Evolutionary conservation across 2,113 vertebrate genomes (phyloP).

Genomic region (Aphyosemion australe): DNA sequence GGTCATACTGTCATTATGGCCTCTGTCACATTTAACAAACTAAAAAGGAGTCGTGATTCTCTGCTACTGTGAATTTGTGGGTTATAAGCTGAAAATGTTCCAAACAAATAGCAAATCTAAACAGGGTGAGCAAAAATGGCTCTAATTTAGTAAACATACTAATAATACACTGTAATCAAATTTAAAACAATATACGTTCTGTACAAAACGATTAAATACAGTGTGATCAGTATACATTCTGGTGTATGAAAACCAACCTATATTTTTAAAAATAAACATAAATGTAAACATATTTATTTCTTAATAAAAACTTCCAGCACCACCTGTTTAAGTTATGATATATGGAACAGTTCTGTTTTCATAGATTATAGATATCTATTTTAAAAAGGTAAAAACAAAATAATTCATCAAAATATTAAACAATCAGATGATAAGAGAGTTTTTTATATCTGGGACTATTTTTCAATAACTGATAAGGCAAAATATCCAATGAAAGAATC

Average conservation of each 20-base stretch:
- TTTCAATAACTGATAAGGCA: conserved; percentile 27
- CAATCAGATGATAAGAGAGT: conserved; percentile 6
- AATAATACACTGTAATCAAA: conserved; percentile 42
- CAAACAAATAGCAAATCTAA: not conserved
- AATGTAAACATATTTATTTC: conserved; percentile 65
- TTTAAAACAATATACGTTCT: conserved; percentile 67
- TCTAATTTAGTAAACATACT: conserved; percentile 22
- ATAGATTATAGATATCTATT: conserved; percentile 50
- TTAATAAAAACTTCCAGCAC: conserved; percentile 69
- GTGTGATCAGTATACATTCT: conserved; percentile 79
- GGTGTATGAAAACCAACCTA: conserved; percentile 65
- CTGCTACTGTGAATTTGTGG: not conserved
- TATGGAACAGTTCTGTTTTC: conserved; percentile 53
- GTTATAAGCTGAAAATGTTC: conserved; percentile 5
- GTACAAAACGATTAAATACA: conserved; percentile 81
- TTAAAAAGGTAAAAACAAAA: conserved; percentile 25
- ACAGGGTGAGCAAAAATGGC: conserved; percentile 20
- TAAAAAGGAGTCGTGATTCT: no score
- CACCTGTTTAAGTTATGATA: conserved; percentile 68
- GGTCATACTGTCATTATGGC: not conserved
- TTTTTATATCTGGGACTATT: conserved; percentile 25
- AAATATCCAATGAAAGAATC: conserved; percentile 28
- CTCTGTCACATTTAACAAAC: no score
- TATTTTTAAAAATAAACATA: conserved; percentile 59
- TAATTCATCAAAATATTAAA: conserved; percentile 12